phyloP scores from a whole-genome alignment of 1,140 invertebrate species.

The Hydropsyche tenuis region DNA sequence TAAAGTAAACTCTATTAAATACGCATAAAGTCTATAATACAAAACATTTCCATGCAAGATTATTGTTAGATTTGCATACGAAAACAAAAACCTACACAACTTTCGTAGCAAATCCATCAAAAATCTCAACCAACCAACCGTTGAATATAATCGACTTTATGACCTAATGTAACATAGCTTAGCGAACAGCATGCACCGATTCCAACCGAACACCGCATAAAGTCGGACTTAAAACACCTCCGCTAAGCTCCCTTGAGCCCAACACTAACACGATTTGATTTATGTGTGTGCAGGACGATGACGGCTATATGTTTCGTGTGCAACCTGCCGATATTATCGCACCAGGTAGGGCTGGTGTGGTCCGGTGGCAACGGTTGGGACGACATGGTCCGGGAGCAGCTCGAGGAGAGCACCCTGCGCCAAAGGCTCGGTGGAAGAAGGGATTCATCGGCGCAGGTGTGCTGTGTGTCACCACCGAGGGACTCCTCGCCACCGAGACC shows the following conservation, averaged over 20 bases:
- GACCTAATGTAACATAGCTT: too few relatives aligned
- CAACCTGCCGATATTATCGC: constrained; percentile 91
- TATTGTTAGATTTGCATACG: too few relatives aligned
- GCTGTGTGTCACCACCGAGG: constrained; percentile 81
- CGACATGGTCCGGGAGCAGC: constrained; percentile 83
- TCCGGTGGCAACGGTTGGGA: constrained; percentile 92
- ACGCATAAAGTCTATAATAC: too few relatives aligned
- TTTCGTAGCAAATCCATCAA: too few relatives aligned
- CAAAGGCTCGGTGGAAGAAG: constrained; percentile 80
- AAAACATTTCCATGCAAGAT: too few relatives aligned
- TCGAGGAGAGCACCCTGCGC: constrained; percentile 82
- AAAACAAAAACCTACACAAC: too few relatives aligned
- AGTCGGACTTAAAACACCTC: too few relatives aligned
- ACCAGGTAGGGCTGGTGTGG: constrained; percentile 92
- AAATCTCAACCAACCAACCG: too few relatives aligned
- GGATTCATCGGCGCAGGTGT: constrained; percentile 88
- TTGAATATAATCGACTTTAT: too few relatives aligned
- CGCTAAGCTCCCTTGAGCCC: too few relatives aligned
- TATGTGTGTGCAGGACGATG: constrained; percentile 73
- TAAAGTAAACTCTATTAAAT: background rate
- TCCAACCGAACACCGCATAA: too few relatives aligned
- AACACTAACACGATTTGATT: constrained; percentile 48
- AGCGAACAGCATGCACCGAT: too few relatives aligned
- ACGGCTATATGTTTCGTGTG: constrained; percentile 94
- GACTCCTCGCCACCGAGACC: constrained; percentile 58